Evolutionary conservation across 2,888 invertebrate species (phyloP).

Genomic region (Habroteleia sp.): DNA sequence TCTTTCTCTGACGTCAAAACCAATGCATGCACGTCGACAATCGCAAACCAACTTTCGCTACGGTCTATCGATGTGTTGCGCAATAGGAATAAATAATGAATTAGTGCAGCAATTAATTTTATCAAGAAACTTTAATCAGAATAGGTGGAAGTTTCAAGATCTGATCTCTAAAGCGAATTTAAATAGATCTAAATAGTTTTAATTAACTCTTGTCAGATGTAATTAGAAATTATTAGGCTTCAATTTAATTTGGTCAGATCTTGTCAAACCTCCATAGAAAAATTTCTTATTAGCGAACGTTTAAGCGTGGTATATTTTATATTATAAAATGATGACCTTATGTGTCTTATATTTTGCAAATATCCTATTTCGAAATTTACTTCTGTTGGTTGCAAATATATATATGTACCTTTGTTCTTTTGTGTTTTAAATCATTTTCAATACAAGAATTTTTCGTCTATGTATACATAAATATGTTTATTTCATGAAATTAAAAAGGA

Average conservation of each 20-base stretch:
- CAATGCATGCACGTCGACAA: conserved; percentile 6
- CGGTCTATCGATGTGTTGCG: conserved; percentile 6
- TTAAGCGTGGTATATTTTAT: no score
- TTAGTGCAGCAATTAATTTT: conserved; percentile 23
- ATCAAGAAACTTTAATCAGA: conserved; percentile 5
- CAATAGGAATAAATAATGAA: conserved; percentile 19
- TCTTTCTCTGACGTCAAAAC: conserved; percentile 13
- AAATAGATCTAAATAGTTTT: conserved; percentile 5
- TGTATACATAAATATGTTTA: no score
- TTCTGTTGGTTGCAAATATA: no score
- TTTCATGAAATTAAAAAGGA: no score
- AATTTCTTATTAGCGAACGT: no score
- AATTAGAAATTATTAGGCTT: background rate
- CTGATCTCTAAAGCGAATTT: conserved; percentile 2
- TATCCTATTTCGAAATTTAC: no score
- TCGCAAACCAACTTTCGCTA: conserved; percentile 2
- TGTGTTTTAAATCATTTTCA: no score
- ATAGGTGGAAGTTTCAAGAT: conserved; percentile 9
- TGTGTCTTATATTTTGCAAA: no score
- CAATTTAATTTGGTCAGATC: background rate
- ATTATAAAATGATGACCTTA: no score
- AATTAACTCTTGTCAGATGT: conserved; percentile 28
- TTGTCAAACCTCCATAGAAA: no score
- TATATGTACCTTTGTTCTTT: no score
- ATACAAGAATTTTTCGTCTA: no score